Evolutionary conservation across 2,888 invertebrate genomes (phyloP), one percentile per base, ranked within the genome.

Genomic region (Mongoloraphidia duomilia): DNA sequence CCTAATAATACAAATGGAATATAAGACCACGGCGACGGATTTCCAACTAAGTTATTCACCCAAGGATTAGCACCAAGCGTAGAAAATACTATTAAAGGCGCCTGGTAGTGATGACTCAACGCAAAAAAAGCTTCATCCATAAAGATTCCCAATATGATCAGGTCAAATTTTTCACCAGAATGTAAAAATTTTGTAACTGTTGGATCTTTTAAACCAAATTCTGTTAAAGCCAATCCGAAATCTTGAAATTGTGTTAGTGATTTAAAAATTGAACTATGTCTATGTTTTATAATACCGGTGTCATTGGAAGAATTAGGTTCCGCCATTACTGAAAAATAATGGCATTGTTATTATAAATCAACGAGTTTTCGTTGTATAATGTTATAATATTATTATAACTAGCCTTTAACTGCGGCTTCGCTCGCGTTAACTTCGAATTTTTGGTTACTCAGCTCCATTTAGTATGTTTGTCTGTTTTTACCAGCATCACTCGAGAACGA

Each of bases 61-160:
- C 67, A 68, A 39, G 64, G 61, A 46, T 64, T 65, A 40, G 67
- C 64, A n/a, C 69, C 71, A 37, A 72, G 52, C 0, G 72, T 69
- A 57, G 69, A 70, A 8, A 68, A 58, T 2, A 64, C 36, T 13
- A 71, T 60, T 11, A 65, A 52, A 1, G 65, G 66, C 6, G 65
- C 63, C 11, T 67, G 59, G 52, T 60, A 65, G 50, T 63, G 61
- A 37, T 63, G 56, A 9, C 64, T 63, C 4, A 68, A 58, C 1
- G 69, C 72, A 44, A 51, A 60, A 14, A 65, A 59, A 8, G 72
- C 72, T 54, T 76, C 75, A 55, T 68, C 70, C 17, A 71, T 57
- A 55, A 73, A 72, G 40, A 69, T 61, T 54, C 74, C 74, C 2
- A 71, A 64, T 8, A 70, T 60, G 2, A 70, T 62, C 12, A 65